These are phyloP conservation scores for Condylura cristata DNA, from an alignment of 2,113 vertebrate genomes.

Conservation along the genomic window DNA sequence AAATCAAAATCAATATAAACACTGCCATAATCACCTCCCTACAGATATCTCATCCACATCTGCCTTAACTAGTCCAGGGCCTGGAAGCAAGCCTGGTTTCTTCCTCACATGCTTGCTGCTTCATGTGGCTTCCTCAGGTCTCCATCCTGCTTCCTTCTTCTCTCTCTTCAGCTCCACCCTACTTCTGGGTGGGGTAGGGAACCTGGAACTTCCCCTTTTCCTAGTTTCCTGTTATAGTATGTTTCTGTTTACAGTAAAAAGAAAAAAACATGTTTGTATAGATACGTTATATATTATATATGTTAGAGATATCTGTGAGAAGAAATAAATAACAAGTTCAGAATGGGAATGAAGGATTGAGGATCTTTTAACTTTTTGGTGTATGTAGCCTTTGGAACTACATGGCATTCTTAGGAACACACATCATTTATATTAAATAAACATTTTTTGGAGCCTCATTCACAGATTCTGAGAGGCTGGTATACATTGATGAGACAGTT, in stretches of 20 bases:
- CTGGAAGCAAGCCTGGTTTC: no score
- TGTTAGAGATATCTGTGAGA: constrained; percentile 16
- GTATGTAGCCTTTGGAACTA: constrained; percentile 5
- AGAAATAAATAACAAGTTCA: not conserved
- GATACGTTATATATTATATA: not conserved
- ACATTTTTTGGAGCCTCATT: not conserved
- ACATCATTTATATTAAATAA: constrained; percentile 17
- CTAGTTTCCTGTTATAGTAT: no score
- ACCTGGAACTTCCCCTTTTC: no score
- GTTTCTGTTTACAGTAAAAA: not conserved
- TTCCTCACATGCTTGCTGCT: no score
- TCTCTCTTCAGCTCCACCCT: no score
- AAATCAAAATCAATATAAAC: no score
- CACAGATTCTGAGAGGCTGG: not conserved
- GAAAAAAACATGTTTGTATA: not conserved
- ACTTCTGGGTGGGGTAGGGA: no score
- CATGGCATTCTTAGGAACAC: not conserved
- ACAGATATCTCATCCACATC: no score
- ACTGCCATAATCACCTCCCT: no score
- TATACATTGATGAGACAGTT: not conserved
- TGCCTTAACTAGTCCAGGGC: no score
- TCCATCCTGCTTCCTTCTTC: no score
- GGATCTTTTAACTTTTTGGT: not conserved
- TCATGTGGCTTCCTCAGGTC: no score
- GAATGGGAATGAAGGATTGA: not conserved